These are phyloP conservation scores for Macropis europaea DNA, from an alignment of 2,888 invertebrate species.

Conservation along the genomic window DNA sequence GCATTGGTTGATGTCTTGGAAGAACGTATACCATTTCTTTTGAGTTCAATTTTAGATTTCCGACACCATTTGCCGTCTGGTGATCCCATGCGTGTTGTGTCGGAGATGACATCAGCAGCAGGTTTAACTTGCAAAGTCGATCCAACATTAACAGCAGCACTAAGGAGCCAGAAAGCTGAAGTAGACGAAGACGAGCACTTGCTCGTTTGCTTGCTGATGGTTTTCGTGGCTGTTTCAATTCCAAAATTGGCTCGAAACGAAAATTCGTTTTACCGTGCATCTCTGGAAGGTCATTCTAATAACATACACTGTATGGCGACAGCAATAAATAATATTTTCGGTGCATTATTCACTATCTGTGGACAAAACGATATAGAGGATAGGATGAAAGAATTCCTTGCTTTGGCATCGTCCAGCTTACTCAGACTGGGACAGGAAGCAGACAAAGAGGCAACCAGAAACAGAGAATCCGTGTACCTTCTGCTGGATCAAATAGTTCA, in stretches of 20 bases:
- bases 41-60: slow-evolving; percentile 97
- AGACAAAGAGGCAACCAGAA: slow-evolving; percentile 95
- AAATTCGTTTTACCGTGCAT: slow-evolving; percentile 92
- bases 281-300: slow-evolving; percentile 96
- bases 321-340: slow-evolving; percentile 97
- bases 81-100: slow-evolving; percentile 94
- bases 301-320: slow-evolving; percentile 99
- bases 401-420: slow-evolving; percentile 96
- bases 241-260: slow-evolving; percentile 96
- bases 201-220: slow-evolving; percentile 97
- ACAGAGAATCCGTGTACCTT: slow-evolving; percentile 98
- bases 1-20: slow-evolving; percentile 96
- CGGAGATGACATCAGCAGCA: slow-evolving; percentile 98
- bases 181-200: slow-evolving; percentile 95
- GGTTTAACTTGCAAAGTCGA: slow-evolving; percentile 97
- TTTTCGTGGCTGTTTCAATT: slow-evolving; percentile 98
- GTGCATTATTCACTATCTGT: slow-evolving; percentile 97
- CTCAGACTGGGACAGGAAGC: slow-evolving; percentile 96
- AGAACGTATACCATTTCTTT: slow-evolving; percentile 96
- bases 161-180: slow-evolving; percentile 94
- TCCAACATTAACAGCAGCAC: slow-evolving; percentile 94
- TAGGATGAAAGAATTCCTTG: slow-evolving; percentile 97
- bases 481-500: slow-evolving; percentile 98
- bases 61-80: slow-evolving; percentile 94
- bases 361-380: slow-evolving; percentile 98